Evolutionary conservation across 64 coral and sea anemone species (phyloP).

Genomic region (Acropora yongei): DNA sequence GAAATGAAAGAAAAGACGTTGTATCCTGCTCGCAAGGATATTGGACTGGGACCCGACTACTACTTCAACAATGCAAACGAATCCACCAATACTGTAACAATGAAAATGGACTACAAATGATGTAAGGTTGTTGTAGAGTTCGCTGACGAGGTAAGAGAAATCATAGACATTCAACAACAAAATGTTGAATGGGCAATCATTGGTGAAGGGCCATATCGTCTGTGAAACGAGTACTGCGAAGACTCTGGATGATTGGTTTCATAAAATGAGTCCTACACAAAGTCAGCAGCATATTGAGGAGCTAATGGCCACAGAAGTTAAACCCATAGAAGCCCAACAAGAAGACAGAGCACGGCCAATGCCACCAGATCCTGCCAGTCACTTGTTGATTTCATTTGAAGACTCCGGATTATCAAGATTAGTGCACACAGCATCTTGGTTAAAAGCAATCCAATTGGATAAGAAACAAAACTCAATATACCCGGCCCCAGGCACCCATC

Average conservation of each 20-base stretch:
- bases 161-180: slow-evolving; percentile 6
- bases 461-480: neutral
- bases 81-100: slow-evolving; percentile 24
- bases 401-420: neutral
- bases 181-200: slow-evolving; percentile 10
- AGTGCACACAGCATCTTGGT: neutral
- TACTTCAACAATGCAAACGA: slow-evolving; percentile 58
- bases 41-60: slow-evolving; percentile 34
- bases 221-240: neutral
- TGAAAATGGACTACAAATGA: neutral
- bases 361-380: neutral
- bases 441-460: neutral
- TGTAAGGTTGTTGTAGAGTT: neutral
- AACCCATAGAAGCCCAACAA: neutral
- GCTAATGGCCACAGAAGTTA: slow-evolving; percentile 28
- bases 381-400: neutral
- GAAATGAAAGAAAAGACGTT: slow-evolving; percentile 55
- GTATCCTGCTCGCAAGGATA: slow-evolving; percentile 13
- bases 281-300: neutral
- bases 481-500: neutral
- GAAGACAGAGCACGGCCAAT: neutral
- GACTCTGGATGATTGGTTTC: neutral
- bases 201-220: neutral
- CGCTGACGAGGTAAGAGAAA: neutral
- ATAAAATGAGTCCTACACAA: slow-evolving; percentile 18